Evolutionary conservation across 2,797 vertebrate genomes (phyloP).

Genomic region (Acanthopagrus latus): DNA sequence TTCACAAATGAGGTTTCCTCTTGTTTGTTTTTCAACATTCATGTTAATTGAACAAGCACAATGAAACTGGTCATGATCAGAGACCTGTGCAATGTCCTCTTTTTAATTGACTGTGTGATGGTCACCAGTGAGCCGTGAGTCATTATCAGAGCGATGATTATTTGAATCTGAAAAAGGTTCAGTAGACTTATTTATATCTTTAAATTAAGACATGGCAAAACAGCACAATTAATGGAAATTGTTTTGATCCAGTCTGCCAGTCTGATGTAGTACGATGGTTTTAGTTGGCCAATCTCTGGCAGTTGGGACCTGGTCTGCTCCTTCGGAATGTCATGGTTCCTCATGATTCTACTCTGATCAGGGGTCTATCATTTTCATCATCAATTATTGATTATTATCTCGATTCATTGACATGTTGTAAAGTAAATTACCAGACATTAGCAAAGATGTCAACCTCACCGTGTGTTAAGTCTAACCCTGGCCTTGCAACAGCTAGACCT

Average conservation of each 20-base stretch:
- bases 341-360: too few species aligned
- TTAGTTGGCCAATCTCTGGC: background rate
- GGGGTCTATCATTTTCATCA: background rate
- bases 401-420: background rate
- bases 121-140: background rate
- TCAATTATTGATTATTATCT: background rate
- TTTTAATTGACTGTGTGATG: background rate
- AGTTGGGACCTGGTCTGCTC: background rate
- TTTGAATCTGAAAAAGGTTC: background rate
- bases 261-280: too few species aligned
- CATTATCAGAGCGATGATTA: background rate
- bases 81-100: conserved; percentile 19
- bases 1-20: conserved; percentile 8
- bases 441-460: background rate
- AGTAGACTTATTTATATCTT: background rate
- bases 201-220: background rate
- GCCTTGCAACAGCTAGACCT: conserved; percentile 14
- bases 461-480: conserved; percentile 16
- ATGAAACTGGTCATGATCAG: conserved; percentile 26
- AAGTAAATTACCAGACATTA: background rate
- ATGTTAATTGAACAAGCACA: conserved; percentile 29
- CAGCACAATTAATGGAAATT: background rate
- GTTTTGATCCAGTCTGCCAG: background rate
- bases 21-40: conserved; percentile 24
- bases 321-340: background rate